phyloP scores from a whole-genome alignment of 2,113 vertebrate species.

The Antigone vipio region DNA sequence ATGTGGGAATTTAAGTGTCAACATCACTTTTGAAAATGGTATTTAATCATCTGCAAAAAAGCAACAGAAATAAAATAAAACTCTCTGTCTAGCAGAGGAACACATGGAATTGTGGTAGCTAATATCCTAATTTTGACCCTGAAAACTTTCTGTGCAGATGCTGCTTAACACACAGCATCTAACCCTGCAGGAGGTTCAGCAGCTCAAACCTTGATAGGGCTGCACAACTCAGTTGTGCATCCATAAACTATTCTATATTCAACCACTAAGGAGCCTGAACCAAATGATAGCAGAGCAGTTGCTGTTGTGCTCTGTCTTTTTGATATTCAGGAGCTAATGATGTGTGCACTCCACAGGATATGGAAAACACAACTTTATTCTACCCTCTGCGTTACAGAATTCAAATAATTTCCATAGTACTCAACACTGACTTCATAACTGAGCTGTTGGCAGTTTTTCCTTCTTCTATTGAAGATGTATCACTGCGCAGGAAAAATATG shows the following conservation, averaged over 20 bases:
- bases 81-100: background rate
- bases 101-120: background rate
- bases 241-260: background rate
- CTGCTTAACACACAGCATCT: background rate
- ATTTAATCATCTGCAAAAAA: background rate
- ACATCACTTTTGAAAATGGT: background rate
- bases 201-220: background rate
- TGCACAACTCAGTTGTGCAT: background rate
- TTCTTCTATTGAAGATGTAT: background rate
- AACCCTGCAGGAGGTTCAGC: background rate
- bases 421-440: background rate
- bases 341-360: background rate
- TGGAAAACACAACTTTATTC: conserved; percentile 11
- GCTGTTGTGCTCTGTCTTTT: background rate
- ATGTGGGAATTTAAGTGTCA: background rate
- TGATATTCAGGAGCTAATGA: conserved; percentile 23
- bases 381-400: background rate
- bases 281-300: background rate
- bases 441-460: background rate
- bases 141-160: background rate
- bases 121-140: background rate
- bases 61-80: background rate
- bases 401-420: background rate
- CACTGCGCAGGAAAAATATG: background rate
- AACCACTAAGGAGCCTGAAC: background rate